Base-by-base conservation (phyloP, 1,140 invertebrate genomes). In the Drosophila ogumai region DNA sequence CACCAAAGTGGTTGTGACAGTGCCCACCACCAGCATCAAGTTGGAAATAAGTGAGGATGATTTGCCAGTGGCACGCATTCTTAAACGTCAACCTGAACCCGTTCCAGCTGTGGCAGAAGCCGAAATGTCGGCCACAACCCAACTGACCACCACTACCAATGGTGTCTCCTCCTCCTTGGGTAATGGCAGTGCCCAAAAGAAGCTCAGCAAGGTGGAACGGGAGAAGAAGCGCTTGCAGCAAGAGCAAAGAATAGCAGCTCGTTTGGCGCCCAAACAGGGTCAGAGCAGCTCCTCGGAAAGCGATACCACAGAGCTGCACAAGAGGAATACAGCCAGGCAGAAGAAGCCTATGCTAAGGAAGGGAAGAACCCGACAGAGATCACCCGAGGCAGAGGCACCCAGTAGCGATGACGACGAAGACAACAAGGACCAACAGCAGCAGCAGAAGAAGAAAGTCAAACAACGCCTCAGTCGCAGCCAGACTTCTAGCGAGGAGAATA, bases 221-320 rank as follows among this genome's bases (percentile, higher is more conserved):
- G 92, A 91, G 31, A 92, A 92, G 61, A 92, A 91, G 49, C 80
- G 92, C 7, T 32, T 75, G 36, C 75, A 90, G 32, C 86, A 91
- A 41, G 92, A 92, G 67, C 76, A 91, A 22, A 58, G 92, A 7
- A 84, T 92, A 7, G 90, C 92, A 0, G 91, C 91, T 6, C 68
- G 91, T 0, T 36, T 92, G 17, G 81, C 80, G 3, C 73, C 82
- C 1, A 43, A 52, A 8, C 64, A 78, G 28, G 85, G 85, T 0
- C 74, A 82, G 13, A 81, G 79, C 7, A 92, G 88, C 43, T 91
- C 90, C 31, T 92, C 91, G 12, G 92, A 92, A 38, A 92, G 81
- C 7, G 92, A 92, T 50, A 80, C 82, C 43, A 87, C 85, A 7
- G 92, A 92, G 68, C 50, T 92, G 12, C 67, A 82, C 10, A 91